Conservation (phyloP, 2,888 invertebrate genomes). For the Orthonevra nobilis region DNA sequence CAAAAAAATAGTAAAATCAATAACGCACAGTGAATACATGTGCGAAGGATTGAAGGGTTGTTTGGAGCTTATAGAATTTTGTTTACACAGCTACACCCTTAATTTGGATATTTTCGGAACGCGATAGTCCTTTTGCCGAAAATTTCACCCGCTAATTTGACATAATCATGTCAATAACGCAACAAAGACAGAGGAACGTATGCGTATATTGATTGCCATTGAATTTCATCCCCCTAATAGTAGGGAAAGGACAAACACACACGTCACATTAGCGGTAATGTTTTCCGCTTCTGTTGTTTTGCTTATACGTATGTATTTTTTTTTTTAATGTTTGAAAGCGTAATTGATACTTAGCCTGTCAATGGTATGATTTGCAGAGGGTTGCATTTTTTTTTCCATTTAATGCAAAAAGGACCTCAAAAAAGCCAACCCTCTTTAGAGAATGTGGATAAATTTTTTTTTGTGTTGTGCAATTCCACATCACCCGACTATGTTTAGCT, state of each 20-base stretch:
- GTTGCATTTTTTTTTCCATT: slow-evolving; percentile 64
- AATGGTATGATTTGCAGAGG: slow-evolving; percentile 44
- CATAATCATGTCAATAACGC: slow-evolving; percentile 38
- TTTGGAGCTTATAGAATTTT: slow-evolving; percentile 1
- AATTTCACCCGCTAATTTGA: slow-evolving; percentile 37
- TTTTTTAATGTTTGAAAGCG: slow-evolving; percentile 19
- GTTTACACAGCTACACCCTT: background rate
- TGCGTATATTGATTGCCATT: background rate
- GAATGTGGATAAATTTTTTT: slow-evolving; percentile 1
- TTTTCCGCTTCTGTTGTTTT: slow-evolving; percentile 40
- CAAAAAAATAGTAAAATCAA: background rate
- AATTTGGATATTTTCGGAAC: too few species aligned
- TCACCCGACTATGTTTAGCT: slow-evolving; percentile 10
- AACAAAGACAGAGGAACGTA: background rate
- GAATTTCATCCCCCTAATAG: slow-evolving; percentile 16
- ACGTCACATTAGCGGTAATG: slow-evolving; percentile 31
- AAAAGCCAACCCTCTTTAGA: background rate
- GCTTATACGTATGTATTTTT: background rate
- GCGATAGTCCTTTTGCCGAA: background rate
- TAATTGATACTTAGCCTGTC: slow-evolving; percentile 65
- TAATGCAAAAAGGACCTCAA: slow-evolving; percentile 45
- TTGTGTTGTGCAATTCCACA: slow-evolving; percentile 11
- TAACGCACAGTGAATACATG: too few species aligned
- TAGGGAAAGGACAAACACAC: background rate
- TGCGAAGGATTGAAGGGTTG: too few species aligned